These are phyloP conservation scores for Stichodactyla mertensii DNA, from an alignment of 64 coral and sea anemone genomes.

Conservation along the genomic window DNA sequence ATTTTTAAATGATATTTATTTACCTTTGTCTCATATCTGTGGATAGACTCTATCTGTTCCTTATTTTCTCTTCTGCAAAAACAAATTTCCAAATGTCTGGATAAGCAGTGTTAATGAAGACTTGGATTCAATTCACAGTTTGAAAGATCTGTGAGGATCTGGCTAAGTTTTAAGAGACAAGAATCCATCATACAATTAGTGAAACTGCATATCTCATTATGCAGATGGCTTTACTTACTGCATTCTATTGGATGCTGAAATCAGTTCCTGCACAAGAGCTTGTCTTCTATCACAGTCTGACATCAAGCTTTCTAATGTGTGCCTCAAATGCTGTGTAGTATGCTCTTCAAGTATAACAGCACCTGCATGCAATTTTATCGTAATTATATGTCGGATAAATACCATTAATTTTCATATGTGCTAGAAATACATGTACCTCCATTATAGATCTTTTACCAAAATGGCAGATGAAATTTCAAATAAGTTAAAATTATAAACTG, in stretches of 20 bases:
- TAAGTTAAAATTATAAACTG: no score
- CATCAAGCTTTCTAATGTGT: conserved; percentile 85
- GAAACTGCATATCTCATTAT: not conserved
- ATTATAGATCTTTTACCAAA: no score
- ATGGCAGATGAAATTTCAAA: no score
- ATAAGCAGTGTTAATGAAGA: not conserved
- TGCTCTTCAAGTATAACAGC: conserved; percentile 81
- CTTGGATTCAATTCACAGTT: no score
- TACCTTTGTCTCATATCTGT: conserved; percentile 64
- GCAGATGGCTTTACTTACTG: conserved; percentile 50
- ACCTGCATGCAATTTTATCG: conserved; percentile 12
- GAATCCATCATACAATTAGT: not conserved
- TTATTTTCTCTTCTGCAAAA: conserved; percentile 62
- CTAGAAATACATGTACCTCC: no score
- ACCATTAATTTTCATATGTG: no score
- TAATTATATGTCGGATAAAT: not conserved
- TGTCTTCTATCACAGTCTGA: conserved; percentile 92
- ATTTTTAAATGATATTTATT: conserved; percentile 4
- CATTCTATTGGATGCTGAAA: conserved; percentile 89
- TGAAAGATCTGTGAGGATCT: no score
- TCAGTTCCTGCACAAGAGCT: conserved; percentile 88
- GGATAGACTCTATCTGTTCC: conserved; percentile 53
- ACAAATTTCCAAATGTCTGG: not conserved
- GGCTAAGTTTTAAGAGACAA: no score
- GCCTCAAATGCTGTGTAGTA: conserved; percentile 64